phyloP scores from a whole-genome alignment of 2,113 vertebrate genomes.

The Meleagris gallopavo region DNA sequence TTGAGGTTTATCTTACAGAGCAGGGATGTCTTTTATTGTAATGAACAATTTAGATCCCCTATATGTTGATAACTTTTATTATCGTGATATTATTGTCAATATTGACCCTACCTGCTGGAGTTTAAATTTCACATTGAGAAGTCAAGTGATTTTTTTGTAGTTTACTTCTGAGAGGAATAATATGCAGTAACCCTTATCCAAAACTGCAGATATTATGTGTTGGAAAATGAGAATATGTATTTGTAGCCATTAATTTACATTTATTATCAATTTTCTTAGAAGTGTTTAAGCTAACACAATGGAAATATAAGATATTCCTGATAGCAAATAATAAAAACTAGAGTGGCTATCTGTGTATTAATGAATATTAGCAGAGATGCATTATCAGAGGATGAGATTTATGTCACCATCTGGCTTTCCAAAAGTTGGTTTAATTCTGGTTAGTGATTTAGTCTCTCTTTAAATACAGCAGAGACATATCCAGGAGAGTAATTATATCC shows the following conservation, averaged over 20 bases:
- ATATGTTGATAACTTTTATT: background rate
- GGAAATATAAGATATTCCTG: background rate
- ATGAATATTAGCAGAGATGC: background rate
- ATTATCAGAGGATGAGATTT: background rate
- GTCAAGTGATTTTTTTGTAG: background rate
- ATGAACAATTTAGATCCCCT: background rate
- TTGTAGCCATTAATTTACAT: background rate
- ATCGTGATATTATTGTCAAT: background rate
- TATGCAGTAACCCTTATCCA: background rate
- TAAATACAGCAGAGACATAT: background rate
- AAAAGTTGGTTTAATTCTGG: background rate
- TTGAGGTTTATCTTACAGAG: background rate
- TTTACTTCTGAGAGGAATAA: background rate
- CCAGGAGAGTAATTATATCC: background rate
- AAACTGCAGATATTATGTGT: background rate
- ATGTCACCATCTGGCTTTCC: background rate
- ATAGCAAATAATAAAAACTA: background rate
- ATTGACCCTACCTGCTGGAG: background rate
- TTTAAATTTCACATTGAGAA: background rate
- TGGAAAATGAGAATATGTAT: background rate
- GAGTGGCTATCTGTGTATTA: background rate
- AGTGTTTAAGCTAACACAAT: background rate
- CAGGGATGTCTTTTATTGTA: background rate
- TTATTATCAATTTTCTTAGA: background rate
- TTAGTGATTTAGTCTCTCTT: background rate